phyloP scores from a whole-genome alignment of 2,888 invertebrate species.

The Strigamia maritima region DNA sequence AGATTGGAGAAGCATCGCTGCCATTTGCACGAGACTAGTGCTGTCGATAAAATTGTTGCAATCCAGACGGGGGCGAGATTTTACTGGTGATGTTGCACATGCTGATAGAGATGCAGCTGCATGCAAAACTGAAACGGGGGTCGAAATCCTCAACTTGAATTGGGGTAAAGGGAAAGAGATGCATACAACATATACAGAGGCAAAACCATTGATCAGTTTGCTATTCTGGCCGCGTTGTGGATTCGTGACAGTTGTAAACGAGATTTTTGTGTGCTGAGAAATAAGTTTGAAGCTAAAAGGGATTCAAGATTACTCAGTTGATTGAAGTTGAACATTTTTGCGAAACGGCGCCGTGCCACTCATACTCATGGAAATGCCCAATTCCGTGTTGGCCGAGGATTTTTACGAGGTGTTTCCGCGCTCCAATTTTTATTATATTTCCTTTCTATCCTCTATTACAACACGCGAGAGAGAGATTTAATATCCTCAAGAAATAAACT shows the following conservation, averaged over 20 bases:
- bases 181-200: neutral
- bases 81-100: constrained; percentile 20
- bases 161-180: constrained; percentile 24
- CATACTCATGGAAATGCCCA: constrained; percentile 23
- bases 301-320: constrained; percentile 38
- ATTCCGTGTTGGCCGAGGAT: constrained; percentile 10
- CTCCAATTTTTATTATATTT: constrained; percentile 19
- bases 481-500: neutral
- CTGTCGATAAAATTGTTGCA: constrained; percentile 32
- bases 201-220: constrained; percentile 28
- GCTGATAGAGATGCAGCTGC: constrained; percentile 32
- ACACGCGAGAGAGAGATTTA: constrained; percentile 9
- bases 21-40: constrained; percentile 27
- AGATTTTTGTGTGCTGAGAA: constrained; percentile 34
- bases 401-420: constrained; percentile 31
- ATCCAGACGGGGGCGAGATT: constrained; percentile 34
- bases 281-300: constrained; percentile 26
- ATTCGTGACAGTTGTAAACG: constrained; percentile 38
- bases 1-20: constrained; percentile 26
- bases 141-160: neutral
- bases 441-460: constrained; percentile 21
- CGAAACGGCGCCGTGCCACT: constrained; percentile 6
- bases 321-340: constrained; percentile 37
- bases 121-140: constrained; percentile 28
- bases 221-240: constrained; percentile 24